These are phyloP conservation scores for Puntigrus tetrazona DNA, from an alignment of 2,113 vertebrate species.

Conservation along the genomic window DNA sequence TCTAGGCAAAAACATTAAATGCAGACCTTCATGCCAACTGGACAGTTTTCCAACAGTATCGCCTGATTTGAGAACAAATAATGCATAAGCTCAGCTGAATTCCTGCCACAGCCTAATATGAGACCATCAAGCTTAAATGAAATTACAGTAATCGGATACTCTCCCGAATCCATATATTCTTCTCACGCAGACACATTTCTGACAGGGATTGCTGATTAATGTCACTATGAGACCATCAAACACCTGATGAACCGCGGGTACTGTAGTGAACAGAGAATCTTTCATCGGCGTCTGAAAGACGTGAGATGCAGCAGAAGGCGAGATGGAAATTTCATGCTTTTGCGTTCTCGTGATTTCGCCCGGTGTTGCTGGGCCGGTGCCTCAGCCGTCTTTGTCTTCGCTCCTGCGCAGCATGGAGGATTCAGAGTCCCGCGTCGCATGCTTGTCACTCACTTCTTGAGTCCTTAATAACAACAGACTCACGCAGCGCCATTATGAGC, in stretches of 20 bases:
- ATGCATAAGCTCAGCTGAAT: conserved; percentile 6
- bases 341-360: neutral
- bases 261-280: neutral
- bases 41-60: conserved; percentile 4
- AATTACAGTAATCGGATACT: conserved; percentile 33
- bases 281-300: conserved; percentile 3
- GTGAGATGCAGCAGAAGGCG: neutral
- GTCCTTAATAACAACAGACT: conserved; percentile 15
- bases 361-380: neutral
- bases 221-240: conserved; percentile 4
- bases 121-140: conserved; percentile 25
- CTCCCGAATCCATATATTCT: conserved; percentile 20
- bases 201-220: conserved; percentile 17
- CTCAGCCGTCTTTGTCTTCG: neutral
- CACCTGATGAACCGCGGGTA: conserved; percentile 3
- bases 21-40: neutral
- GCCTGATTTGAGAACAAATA: conserved; percentile 29
- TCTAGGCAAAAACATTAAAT: neutral
- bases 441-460: conserved; percentile 20
- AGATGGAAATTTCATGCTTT: conserved; percentile 8
- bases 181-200: conserved; percentile 9
- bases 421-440: neutral
- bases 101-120: conserved; percentile 13
- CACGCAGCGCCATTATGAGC: conserved; percentile 9
- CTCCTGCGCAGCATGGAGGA: conserved; percentile 4